Conservation (phyloP, 2,888 invertebrate genomes). For the Eristalis arbustorum region DNA sequence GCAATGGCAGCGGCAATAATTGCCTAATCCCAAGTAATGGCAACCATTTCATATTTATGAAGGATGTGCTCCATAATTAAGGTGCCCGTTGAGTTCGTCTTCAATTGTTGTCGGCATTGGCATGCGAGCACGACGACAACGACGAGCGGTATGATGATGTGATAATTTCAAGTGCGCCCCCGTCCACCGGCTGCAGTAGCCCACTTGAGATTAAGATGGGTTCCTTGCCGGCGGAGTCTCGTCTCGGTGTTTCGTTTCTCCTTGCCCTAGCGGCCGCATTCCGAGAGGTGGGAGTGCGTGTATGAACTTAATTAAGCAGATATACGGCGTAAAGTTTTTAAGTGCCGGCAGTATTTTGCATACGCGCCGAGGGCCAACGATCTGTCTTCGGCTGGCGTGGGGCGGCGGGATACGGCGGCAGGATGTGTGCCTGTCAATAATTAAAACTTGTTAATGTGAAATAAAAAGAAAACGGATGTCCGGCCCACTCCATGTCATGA, state of each 20-base stretch:
- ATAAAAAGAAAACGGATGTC: slow-evolving; percentile 52
- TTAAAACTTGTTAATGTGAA: slow-evolving; percentile 51
- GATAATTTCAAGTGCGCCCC: slow-evolving; percentile 63
- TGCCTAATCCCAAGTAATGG: slow-evolving; percentile 68
- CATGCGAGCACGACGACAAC: not conserved
- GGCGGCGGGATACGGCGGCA: too few species aligned
- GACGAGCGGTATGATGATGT: slow-evolving; percentile 48
- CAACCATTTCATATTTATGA: slow-evolving; percentile 71
- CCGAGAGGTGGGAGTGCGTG: slow-evolving; percentile 26
- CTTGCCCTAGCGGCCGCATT: not conserved
- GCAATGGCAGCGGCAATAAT: slow-evolving; percentile 61
- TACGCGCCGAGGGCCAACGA: slow-evolving; percentile 15
- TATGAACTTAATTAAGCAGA: slow-evolving; percentile 65
- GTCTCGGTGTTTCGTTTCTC: slow-evolving; percentile 17
- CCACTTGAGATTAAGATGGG: slow-evolving; percentile 46
- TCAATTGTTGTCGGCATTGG: slow-evolving; percentile 34
- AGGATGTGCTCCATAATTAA: slow-evolving; percentile 69
- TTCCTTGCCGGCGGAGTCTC: slow-evolving; percentile 44
- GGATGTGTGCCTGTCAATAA: slow-evolving; percentile 55
- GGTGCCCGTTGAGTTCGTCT: slow-evolving; percentile 55
- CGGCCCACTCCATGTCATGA: slow-evolving; percentile 32
- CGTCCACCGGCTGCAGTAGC: not conserved
- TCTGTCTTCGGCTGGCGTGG: too few species aligned
- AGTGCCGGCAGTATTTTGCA: slow-evolving; percentile 51
- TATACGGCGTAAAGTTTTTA: slow-evolving; percentile 61